Percentiles rank a stretch among this genome's conserved stretches.
Evolutionary conservation across 1,140 invertebrate genomes (phyloP).

Genomic region (Drosophila paulistorum): DNA sequence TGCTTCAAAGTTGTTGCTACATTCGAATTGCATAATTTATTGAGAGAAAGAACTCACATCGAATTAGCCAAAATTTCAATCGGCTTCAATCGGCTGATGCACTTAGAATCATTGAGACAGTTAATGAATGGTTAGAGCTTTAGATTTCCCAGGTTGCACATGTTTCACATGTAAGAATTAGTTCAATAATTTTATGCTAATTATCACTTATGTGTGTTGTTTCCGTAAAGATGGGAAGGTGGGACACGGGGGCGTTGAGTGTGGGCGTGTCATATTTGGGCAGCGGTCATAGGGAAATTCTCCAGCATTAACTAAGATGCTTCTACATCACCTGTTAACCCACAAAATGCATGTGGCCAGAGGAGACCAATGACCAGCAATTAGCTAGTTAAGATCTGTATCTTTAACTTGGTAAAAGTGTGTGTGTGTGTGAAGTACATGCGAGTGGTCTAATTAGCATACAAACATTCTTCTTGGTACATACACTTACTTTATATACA

Average conservation of each 20-base stretch:
- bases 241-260: constrained; percentile 2
- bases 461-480: constrained; percentile 22
- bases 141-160: constrained; percentile 49
- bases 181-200: constrained; percentile 77
- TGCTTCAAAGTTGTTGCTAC: constrained; percentile 57
- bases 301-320: constrained; percentile 42
- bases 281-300: constrained; percentile 68
- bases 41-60: constrained; percentile 28
- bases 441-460: constrained; percentile 57
- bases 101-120: constrained; percentile 60
- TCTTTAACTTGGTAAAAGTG: constrained; percentile 44
- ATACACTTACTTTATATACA: too few relatives aligned
- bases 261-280: constrained; percentile 52
- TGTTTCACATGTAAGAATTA: constrained; percentile 69
- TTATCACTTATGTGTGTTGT: constrained; percentile 55
- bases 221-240: constrained; percentile 39
- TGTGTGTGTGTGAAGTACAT: constrained; percentile 16
- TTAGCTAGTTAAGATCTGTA: constrained; percentile 60
- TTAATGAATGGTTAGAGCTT: constrained; percentile 48
- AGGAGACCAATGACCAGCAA: constrained; percentile 67
- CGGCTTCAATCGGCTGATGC: constrained; percentile 8
- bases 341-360: constrained; percentile 58
- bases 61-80: constrained; percentile 69
- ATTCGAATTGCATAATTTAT: constrained; percentile 73
- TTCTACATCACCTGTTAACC: constrained; percentile 74